Evolutionary conservation across 1,140 invertebrate species (phyloP), one percentile per base, ranked within the genome.

Genomic region (Diabrotica virgifera): DNA sequence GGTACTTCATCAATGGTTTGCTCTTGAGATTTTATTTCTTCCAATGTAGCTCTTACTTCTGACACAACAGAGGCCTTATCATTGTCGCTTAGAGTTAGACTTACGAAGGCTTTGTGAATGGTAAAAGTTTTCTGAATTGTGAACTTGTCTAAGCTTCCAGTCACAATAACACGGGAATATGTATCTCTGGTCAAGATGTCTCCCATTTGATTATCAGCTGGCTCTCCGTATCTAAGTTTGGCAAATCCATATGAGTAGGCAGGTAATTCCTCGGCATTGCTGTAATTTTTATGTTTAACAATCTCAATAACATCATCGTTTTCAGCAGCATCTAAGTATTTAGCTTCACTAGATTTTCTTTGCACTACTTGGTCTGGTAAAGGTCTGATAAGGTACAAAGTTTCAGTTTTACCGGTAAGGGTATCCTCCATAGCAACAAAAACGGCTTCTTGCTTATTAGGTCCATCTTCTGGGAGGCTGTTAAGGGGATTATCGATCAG

Each of bases 371-470:
- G 81, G n/a, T 84, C 74, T 5, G 84, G 78, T 36, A 88, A 76
- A 2, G 83, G 84, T 11, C 81, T 80, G 7, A 90, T 83, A 14
- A 87, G 83, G 76, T 90, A 90, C 0, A 84, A 64, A 10, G 87
- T 87, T 74, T 89, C 85, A 71, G 85, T 88, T 73, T 84, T 82
- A 53, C 89, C 89, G 69, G 82, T 83, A 36, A 90, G 83, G 6
- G 87, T 84, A 64, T 86, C 83, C 77, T 91, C 89, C 85, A 89
- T 86, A 40, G 83, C 84, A 63, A 82, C 86, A 77, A 82, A 90
- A 11, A 81, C 76, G 4, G 81, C 85, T 67, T 81, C 79, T 9
- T 81, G 71, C 5, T 59, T 24, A 8, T n/a, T 10, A 46, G 76
- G 69, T 6, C 81, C 70, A n/a, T 80, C 77, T 54, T 83, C 78